Base-by-base conservation (phyloP, 2,888 invertebrate species). In the Selenia dentaria region DNA sequence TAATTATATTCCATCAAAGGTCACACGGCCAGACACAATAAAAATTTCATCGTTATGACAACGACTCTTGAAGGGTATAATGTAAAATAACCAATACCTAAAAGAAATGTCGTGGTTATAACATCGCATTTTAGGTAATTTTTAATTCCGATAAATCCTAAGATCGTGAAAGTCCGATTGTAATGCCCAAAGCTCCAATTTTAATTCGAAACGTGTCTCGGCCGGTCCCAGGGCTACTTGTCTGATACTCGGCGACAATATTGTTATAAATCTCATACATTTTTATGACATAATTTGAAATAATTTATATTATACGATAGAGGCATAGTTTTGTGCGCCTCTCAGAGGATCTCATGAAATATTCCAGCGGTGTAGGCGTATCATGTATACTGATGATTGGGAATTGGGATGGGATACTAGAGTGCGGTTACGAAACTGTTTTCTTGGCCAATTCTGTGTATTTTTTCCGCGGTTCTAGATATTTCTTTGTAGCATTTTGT, bases 231-330 rank as follows among this genome's bases (percentile, higher is more conserved):
- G 55, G 51, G 62, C 54, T 58, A 51, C 54, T 63, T 73, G 72
- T 67, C 59, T 66, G 56, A 69, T 69, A 61, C 59, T 65, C 63
- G 60, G 62, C 64, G 66, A 78, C 77, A 79, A 80, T 77, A 74
- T 64, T 57, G 59, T 61, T 64, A 67, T 70, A 79, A 79, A 79
- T 78, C 79, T 81, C 80, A 80, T 81, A 80, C 78, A 80, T 81
- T 81, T 81, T 80, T 78, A 81, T 80, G 62, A 70, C 67, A 66
- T 66, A 66, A 75, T 80, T 79, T 70, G 70, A 70, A 74, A 74
- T 74, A 71, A 71, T 74, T 72, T 52, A 36, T 49, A 44, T 47
- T 42, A 41, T 22, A 33, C 14, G 39, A 42, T 38, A 13, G 39
- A 41, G 33, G 40, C 65, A 56, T 67, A 59, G 57, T 51, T 51